These are phyloP conservation scores for Rhea pennata DNA, from an alignment of 2,113 vertebrate genomes.

Conservation along the genomic window DNA sequence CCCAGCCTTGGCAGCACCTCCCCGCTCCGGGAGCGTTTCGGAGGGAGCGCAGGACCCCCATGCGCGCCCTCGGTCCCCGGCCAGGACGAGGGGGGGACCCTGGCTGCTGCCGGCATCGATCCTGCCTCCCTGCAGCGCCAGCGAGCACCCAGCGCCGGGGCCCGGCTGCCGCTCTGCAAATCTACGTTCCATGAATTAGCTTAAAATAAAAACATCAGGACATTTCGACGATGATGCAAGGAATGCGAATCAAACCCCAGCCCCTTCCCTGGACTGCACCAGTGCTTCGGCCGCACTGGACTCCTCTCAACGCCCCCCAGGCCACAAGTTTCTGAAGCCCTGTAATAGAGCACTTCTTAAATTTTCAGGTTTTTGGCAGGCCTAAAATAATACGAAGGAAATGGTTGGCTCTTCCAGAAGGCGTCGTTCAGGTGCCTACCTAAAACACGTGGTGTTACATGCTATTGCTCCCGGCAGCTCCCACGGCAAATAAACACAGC, in stretches of 20 bases:
- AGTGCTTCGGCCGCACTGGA: neutral
- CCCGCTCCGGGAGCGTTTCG: no score
- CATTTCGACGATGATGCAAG: neutral
- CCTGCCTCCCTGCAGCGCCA: no score
- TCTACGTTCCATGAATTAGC: no score
- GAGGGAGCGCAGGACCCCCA: no score
- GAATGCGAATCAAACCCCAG: neutral
- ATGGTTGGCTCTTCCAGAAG: fast-evolving
- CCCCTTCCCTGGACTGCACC: neutral
- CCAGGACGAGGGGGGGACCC: no score
- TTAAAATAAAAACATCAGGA: neutral
- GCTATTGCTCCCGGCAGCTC: neutral
- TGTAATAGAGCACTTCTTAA: neutral
- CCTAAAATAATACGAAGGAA: neutral
- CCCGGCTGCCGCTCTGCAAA: no score
- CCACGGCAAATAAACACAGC: neutral
- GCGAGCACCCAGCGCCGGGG: no score
- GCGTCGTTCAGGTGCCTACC: neutral
- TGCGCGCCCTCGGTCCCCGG: no score
- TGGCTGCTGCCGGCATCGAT: no score
- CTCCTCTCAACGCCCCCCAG: conserved; percentile 23
- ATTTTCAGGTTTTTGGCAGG: neutral
- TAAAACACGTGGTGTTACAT: neutral
- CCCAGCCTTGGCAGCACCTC: no score
- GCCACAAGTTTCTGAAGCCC: neutral